phyloP scores from a whole-genome alignment of 2,888 invertebrate species.

The Eubasilissa splendida region DNA sequence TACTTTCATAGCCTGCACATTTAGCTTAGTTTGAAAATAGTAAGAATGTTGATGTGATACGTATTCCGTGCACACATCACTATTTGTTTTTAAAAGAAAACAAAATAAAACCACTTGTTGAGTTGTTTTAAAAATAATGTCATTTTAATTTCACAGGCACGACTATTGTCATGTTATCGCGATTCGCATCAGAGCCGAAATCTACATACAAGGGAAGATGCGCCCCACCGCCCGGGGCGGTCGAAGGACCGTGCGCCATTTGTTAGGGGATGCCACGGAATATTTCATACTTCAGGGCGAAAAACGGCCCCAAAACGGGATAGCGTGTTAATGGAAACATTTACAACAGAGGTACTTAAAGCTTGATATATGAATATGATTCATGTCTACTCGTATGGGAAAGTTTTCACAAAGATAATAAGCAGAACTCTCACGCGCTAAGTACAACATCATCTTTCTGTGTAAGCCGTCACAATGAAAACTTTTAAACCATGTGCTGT shows the following conservation, averaged over 20 bases:
- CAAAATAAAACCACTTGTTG: too few species aligned
- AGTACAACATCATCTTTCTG: too few species aligned
- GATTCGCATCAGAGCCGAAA: slow-evolving; percentile 4
- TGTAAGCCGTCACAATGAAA: too few species aligned
- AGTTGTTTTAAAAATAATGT: too few species aligned
- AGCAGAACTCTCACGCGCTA: background rate
- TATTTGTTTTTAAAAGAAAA: too few species aligned
- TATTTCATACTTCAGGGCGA: slow-evolving; percentile 37
- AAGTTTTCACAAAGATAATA: slow-evolving; percentile 1
- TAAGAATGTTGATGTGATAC: too few species aligned
- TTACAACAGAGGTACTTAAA: slow-evolving; percentile 12
- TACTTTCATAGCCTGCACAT: too few species aligned
- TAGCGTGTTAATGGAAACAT: slow-evolving; percentile 23
- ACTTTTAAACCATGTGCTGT: too few species aligned
- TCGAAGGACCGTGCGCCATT: slow-evolving; percentile 29
- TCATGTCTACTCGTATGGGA: slow-evolving; percentile 5
- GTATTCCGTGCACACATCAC: too few species aligned
- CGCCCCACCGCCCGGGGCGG: slow-evolving; percentile 12
- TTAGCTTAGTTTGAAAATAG: too few species aligned
- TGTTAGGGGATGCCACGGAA: slow-evolving; percentile 27
- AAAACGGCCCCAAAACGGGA: slow-evolving; percentile 35
- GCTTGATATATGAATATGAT: slow-evolving; percentile 21
- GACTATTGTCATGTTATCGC: background rate
- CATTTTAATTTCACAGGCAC: too few species aligned
- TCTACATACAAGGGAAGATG: background rate